Evolutionary conservation across 2,113 vertebrate species (phyloP), one percentile per base, ranked within the genome.

Genomic region (Onychostoma macrolepis): DNA sequence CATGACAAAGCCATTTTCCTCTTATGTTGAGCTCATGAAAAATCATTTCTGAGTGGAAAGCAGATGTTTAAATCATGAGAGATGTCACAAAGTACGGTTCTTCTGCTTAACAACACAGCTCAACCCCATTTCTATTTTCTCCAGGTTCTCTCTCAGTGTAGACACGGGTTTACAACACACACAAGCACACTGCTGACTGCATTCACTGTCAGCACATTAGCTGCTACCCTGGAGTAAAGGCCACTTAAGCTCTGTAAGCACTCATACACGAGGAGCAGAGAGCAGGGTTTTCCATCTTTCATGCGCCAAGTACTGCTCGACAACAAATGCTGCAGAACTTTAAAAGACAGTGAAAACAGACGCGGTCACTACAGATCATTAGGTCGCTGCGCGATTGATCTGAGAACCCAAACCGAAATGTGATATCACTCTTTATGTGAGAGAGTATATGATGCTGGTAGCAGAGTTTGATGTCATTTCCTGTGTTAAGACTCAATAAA

Each of bases 141-240:
- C 61, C 2, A 10, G 84, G 17, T 48, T 86, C 45, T 19, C 7
- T 41, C 76, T 80, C 28, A 1, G 61, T 38, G 76, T 43, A 76
- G 72, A 79, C n/a, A 75, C 26, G 53, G 80, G 43, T 89, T 84
- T 65, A 74, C 61, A 72, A 63, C 58, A 86, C 61, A 78, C 72
- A 77, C 61, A 26, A 63, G 50, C 74, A 56, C 41, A n/a, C 63
- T 63, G 74, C 67, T 84, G 28, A 84, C 75, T 67, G 80, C 53
- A 65, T 81, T 84, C 82, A 43, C 83, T 86, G 85, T 87, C 88
- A 87, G 87, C 85, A 87, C 53, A 87, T 75, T 74, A 85, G 81
- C 79, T 24, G 83, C 85, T 80, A 45, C 79, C 76, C 71, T 30
- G 58, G 58, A 81, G 80, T 81, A 65, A 81, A 65, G 81, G 28